Conservation (phyloP, 2,113 vertebrate species). For the Donacobius atricapilla region DNA sequence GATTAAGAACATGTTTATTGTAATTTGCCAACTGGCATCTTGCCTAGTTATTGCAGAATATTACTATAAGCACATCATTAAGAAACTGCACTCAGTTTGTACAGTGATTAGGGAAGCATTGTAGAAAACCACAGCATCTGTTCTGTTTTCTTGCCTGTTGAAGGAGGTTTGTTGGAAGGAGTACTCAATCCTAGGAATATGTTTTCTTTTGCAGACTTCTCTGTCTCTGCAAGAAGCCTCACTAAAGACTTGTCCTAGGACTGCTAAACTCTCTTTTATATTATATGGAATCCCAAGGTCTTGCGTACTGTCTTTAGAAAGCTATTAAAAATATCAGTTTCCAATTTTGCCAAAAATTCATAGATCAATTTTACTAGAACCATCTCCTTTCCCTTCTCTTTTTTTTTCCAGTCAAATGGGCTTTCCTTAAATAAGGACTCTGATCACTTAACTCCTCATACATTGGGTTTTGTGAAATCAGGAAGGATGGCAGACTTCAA, state of each 20-base stretch:
- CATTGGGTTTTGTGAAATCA: neutral
- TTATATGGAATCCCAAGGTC: neutral
- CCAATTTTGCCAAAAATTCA: neutral
- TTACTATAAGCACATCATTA: neutral
- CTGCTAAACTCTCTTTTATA: neutral
- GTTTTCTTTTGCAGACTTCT: neutral
- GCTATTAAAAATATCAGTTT: neutral
- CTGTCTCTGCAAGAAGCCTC: neutral
- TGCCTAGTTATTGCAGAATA: neutral
- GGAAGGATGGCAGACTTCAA: neutral
- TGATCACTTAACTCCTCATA: neutral
- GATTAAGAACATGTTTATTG: neutral
- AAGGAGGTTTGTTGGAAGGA: neutral
- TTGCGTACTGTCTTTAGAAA: neutral
- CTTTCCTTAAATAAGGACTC: neutral
- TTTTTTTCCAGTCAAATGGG: neutral
- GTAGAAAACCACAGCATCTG: neutral
- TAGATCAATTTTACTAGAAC: neutral
- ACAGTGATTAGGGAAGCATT: neutral
- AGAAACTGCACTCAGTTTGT: neutral
- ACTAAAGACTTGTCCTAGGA: neutral
- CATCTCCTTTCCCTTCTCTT: neutral
- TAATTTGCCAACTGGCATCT: neutral
- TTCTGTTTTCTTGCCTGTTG: neutral
- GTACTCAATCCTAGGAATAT: neutral